phyloP scores from a whole-genome alignment of 2,888 invertebrate genomes.

The Lepidonotus clava region DNA sequence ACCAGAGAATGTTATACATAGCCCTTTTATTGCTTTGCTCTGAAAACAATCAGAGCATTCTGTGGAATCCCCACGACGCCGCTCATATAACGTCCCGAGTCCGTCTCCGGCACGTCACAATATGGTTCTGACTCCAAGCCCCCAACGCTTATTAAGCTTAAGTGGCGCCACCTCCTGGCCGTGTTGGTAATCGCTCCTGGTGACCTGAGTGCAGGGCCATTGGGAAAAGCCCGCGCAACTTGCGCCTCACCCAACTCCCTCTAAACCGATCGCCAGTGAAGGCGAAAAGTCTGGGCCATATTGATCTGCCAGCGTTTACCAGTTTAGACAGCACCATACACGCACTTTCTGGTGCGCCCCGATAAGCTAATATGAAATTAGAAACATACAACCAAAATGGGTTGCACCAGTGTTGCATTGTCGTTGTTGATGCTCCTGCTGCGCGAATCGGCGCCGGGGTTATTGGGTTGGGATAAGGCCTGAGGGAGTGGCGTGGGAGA shows the following conservation, averaged over 20 bases:
- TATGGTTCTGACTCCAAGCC: no score
- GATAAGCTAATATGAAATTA: constrained; percentile 27
- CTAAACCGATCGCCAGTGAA: no score
- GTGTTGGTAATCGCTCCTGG: not conserved
- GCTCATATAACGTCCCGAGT: no score
- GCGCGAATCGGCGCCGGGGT: not conserved
- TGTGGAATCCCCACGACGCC: no score
- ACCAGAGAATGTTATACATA: no score
- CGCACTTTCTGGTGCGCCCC: not conserved
- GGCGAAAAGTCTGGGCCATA: not conserved
- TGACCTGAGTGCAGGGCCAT: not conserved
- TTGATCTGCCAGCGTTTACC: not conserved
- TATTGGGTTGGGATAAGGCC: not conserved
- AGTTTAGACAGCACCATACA: constrained; percentile 19
- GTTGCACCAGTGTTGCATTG: not conserved
- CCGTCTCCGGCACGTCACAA: no score
- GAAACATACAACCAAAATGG: constrained; percentile 15
- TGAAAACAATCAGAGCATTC: no score
- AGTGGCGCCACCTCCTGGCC: not conserved
- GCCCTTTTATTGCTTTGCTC: no score
- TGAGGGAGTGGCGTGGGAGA: not conserved
- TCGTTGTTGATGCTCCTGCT: not conserved
- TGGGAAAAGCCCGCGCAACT: not conserved
- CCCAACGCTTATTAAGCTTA: not conserved
- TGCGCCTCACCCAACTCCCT: no score